Evolutionary conservation across 2,888 invertebrate species (phyloP).

Genomic region (Pristionchus mayeri): DNA sequence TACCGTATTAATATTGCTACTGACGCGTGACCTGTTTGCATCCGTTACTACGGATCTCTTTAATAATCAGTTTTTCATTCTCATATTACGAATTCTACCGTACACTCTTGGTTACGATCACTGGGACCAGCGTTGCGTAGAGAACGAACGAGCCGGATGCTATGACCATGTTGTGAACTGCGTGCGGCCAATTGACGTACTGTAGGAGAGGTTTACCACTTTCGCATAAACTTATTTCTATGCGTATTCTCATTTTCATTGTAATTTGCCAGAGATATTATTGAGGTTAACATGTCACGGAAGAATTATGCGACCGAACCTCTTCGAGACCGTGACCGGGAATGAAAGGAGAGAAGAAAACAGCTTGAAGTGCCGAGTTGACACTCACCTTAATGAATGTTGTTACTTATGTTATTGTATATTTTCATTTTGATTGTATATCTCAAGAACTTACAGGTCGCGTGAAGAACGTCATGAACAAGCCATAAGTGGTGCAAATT

Average conservation of each 20-base stretch:
- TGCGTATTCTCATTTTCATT: too few species aligned
- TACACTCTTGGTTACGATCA: not conserved
- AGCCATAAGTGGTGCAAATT: too few species aligned
- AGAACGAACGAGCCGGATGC: not conserved
- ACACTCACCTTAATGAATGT: not conserved
- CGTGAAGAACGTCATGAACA: too few species aligned
- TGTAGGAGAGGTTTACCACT: not conserved
- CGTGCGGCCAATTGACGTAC: conserved; percentile 7
- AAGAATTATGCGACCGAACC: not conserved
- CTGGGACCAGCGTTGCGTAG: not conserved
- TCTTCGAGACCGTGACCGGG: not conserved
- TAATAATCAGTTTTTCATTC: not conserved
- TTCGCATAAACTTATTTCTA: too few species aligned
- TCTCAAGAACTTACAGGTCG: too few species aligned
- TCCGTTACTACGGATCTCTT: not conserved
- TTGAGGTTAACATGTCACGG: too few species aligned
- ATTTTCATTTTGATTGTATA: too few species aligned
- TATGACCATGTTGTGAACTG: not conserved
- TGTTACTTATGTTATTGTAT: not conserved
- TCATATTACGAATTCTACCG: not conserved
- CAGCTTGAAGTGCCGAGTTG: not conserved
- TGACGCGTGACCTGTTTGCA: not conserved
- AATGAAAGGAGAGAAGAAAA: conserved; percentile 4
- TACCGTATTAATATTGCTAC: not conserved
- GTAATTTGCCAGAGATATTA: too few species aligned